Percentiles rank a stretch among this genome's conserved stretches.
Conservation (phyloP, 2,888 invertebrate genomes). For the Xestia c-nigrum region DNA sequence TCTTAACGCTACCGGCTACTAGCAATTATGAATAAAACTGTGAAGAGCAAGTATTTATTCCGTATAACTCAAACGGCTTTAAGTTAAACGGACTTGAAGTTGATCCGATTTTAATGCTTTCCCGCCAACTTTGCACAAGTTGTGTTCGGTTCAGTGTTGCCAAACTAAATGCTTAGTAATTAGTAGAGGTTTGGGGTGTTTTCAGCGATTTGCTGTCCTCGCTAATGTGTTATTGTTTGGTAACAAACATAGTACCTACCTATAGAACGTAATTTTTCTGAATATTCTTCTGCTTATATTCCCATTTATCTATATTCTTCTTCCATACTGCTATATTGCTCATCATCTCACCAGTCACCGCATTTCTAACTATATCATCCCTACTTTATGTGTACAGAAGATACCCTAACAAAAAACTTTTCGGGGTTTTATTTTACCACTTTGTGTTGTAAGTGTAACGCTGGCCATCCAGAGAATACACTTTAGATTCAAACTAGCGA, state of each 20-base stretch:
- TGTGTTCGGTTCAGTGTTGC: constrained; percentile 28
- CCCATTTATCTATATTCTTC: too few relatives aligned
- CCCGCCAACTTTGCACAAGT: constrained; percentile 41
- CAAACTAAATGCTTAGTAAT: constrained; percentile 58
- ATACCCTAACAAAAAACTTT: too few relatives aligned
- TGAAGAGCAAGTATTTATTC: constrained; percentile 65
- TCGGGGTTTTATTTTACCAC: too few relatives aligned
- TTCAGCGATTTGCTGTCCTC: constrained; percentile 25
- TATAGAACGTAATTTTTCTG: background rate
- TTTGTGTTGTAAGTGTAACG: too few relatives aligned
- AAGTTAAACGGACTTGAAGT: constrained; percentile 56
- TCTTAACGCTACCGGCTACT: background rate
- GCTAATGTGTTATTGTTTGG: constrained; percentile 43
- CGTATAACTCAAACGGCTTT: constrained; percentile 59
- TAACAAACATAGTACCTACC: background rate
- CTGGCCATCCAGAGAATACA: too few relatives aligned
- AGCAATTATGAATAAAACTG: constrained; percentile 52
- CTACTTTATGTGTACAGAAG: too few relatives aligned
- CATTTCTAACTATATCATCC: too few relatives aligned
- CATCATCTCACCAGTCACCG: too few relatives aligned
- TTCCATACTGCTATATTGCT: too few relatives aligned
- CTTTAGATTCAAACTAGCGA: too few relatives aligned
- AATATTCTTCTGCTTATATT: too few relatives aligned
- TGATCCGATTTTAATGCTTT: constrained; percentile 70
- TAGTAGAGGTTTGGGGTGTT: constrained; percentile 39